Base-by-base conservation (phyloP, 2,113 vertebrate genomes). In the Gallinago paraguaiae region DNA sequence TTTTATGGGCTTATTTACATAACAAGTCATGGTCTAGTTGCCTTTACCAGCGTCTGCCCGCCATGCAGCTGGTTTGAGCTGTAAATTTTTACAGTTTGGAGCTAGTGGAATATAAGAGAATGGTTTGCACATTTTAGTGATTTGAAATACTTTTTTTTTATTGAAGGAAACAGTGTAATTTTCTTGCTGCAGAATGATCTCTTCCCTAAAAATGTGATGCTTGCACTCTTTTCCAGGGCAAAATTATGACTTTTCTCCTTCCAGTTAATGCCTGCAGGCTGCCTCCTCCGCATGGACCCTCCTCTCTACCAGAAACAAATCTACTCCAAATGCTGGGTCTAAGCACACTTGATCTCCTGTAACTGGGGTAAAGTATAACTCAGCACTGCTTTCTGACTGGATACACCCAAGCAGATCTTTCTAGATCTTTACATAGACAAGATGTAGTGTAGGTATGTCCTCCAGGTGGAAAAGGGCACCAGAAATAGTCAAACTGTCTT, bases 1-100 rank as follows among this genome's bases (percentile, higher is more conserved):
- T 79, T 97, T 96, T 95, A 95, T 87, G 54, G 72, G 48, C 70
- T 93, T 94, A 92, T 96, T 96, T 96, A 87, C 93, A 93, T 90
- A 96, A 90, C 83, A 93, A 94, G 90, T 93, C 88, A 96, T 84
- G 95, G 80, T 91, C 88, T 83, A 23, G 39, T 92, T 54, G 71
- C 91, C 88, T 94, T 85, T 69, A 92, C 53, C 78, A 86, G 59
- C 20, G 0, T 57, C 94, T 92, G 37, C 60, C 64, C 3, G 27
- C 53, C 67, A 33, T 7, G 2, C 76, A 75, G 39, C 22, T 92
- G 85, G 64, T 56, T 96, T 86, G 88, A 88, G 92, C 65, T 71
- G 41, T 93, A 92, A 86, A 94, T 60, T 86, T 95, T 96, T 93
- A 92, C 5, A 43, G 39, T 82, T 93, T 76, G 60, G 45, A 86